phyloP scores from a whole-genome alignment of 2,888 invertebrate genomes.

The Cheilosia vulpina region DNA sequence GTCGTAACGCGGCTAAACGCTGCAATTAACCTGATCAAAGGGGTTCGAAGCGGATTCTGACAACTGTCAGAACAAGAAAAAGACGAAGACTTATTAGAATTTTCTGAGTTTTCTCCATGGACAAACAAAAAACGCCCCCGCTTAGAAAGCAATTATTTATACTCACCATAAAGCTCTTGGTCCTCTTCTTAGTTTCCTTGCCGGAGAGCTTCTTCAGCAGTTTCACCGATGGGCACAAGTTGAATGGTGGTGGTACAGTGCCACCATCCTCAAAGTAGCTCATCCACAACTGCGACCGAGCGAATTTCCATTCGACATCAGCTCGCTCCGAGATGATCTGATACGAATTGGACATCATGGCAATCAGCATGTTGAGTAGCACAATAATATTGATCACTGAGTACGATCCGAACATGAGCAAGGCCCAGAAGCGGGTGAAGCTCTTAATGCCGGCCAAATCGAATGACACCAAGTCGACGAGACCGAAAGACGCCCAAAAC shows the following conservation, averaged over 20 bases:
- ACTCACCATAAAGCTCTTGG: conserved; percentile 87
- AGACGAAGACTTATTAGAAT: no score
- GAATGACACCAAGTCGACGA: conserved; percentile 96
- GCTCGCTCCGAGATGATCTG: conserved; percentile 98
- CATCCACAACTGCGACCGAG: conserved; percentile 97
- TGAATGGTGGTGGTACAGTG: conserved; percentile 97
- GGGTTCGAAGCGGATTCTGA: no score
- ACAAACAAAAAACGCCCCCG: no score
- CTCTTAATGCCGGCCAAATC: conserved; percentile 97
- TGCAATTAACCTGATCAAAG: no score
- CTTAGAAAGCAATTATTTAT: not conserved
- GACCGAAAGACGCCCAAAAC: conserved; percentile 99
- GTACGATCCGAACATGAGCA: conserved; percentile 98
- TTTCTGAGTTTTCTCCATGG: no score
- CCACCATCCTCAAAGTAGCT: conserved; percentile 97
- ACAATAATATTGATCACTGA: conserved; percentile 99
- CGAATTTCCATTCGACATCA: conserved; percentile 99
- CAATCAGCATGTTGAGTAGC: conserved; percentile 97
- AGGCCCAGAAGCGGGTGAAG: conserved; percentile 98
- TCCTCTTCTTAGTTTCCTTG: conserved; percentile 83
- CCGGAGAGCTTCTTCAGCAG: conserved; percentile 85
- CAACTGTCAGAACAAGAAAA: no score
- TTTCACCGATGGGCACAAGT: conserved; percentile 95
- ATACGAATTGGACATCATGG: conserved; percentile 99
- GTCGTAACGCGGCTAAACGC: no score